Evolutionary conservation across 2,888 invertebrate genomes (phyloP), one percentile per base, ranked within the genome.

Genomic region (Papilio elwesi): DNA sequence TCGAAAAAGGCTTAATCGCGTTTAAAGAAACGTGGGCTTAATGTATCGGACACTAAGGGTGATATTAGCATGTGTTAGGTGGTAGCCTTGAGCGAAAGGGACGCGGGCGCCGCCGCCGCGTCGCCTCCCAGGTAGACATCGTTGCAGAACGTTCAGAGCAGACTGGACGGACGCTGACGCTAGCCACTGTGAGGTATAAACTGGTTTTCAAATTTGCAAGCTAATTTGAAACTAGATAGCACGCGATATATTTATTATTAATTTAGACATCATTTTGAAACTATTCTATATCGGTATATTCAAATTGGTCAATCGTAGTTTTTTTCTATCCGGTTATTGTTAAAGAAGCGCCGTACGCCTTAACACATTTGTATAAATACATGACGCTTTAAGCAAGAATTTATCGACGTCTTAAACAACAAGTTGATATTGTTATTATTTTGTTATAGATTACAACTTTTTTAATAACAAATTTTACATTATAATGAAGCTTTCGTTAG

Each of bases 1-100:
- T 86, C 76, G 81, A 85, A 87, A 85, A 83, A 81, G 73, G 77
- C 73, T 73, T 64, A 11, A 16, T 38, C 52, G 9, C 13, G 68
- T 64, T 73, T 74, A 76, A 73, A 67, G 74, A 74, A 80, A 76
- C 77, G 73, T 77, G 69, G 74, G 70, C 76, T 75, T 70, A 65
- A 66, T 72, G 13, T 0, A 26, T 12, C 53, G 43, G 36, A 0
- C 2, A 38, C 5, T 84, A 86, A 78, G 84, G 83, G 76, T 78
- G 78, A 79, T 75, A 80, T 79, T 87, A 63, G 84, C 72, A 70
- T 84, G 83, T 71, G 76, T 70, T 71, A 74, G 36, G n/a, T 62
- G 12, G 75, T 85, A 88, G 86, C 90, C 91, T 90, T 91, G 91
- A 85, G 88, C 86, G 90, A 90, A 90, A 90, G 92, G 90, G 89